Conservation (phyloP, 2,888 invertebrate genomes). For the Phragmatobia fuliginosa region DNA sequence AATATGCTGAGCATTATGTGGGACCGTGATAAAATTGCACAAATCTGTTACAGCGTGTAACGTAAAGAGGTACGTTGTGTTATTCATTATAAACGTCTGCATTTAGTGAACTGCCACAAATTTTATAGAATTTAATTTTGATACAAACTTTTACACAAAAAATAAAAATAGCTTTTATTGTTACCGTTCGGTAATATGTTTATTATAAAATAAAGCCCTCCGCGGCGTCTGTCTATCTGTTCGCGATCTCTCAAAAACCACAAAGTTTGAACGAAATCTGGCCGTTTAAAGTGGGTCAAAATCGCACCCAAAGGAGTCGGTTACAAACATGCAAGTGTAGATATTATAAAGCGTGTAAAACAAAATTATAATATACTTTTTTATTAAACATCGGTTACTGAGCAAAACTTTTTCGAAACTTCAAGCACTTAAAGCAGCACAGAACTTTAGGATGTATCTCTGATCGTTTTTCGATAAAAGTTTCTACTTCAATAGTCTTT, state of each 20-base stretch:
- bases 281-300: too few relatives aligned
- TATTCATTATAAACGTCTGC: constrained; percentile 22
- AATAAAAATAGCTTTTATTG: too few relatives aligned
- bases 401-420: constrained; percentile 39
- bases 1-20: constrained; percentile 35
- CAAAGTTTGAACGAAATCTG: too few relatives aligned
- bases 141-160: too few relatives aligned
- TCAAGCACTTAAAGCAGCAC: constrained; percentile 28
- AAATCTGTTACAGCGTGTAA: constrained; percentile 23
- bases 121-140: neutral
- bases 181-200: too few relatives aligned
- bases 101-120: constrained; percentile 22
- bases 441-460: constrained; percentile 28
- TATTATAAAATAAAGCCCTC: too few relatives aligned
- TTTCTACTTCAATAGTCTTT: constrained; percentile 30
- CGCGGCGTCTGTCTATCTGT: too few relatives aligned
- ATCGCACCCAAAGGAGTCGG: too few relatives aligned
- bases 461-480: constrained; percentile 41
- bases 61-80: constrained; percentile 24
- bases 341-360: too few relatives aligned
- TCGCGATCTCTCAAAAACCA: too few relatives aligned
- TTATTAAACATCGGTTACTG: neutral
- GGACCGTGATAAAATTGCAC: constrained; percentile 39
- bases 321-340: too few relatives aligned
- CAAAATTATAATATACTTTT: neutral